These are phyloP conservation scores for Aulostomus chinensis DNA, from an alignment of 2,797 vertebrate species.

Conservation along the genomic window DNA sequence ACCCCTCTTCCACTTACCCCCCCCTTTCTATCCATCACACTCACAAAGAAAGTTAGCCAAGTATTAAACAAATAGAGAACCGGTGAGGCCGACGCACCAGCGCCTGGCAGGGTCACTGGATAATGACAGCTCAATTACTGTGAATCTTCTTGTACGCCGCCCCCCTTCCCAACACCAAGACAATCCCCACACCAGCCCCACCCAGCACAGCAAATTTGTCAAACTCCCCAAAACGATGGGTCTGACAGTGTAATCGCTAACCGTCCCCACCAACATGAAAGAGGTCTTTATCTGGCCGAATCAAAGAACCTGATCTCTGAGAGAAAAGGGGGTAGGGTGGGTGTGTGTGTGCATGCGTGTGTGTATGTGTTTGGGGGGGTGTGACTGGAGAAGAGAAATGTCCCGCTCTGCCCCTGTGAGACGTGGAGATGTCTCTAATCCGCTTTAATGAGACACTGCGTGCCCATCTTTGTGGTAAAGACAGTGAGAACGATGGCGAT, in stretches of 20 bases:
- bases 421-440: slow-evolving; percentile 75
- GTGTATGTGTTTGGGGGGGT: no score
- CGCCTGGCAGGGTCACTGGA: slow-evolving; percentile 74
- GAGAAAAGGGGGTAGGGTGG: slow-evolving; percentile 39
- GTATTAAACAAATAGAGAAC: slow-evolving; percentile 86
- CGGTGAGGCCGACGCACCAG: slow-evolving; percentile 47
- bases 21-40: slow-evolving; percentile 62
- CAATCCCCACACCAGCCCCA: slow-evolving; percentile 51
- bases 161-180: slow-evolving; percentile 22
- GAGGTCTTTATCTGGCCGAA: slow-evolving; percentile 78
- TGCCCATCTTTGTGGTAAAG: slow-evolving; percentile 75
- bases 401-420: slow-evolving; percentile 62
- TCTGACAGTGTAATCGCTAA: slow-evolving; percentile 80
- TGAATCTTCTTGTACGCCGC: slow-evolving; percentile 68
- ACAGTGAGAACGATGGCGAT: slow-evolving; percentile 46
- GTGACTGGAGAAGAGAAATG: slow-evolving; percentile 44
- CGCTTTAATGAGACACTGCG: slow-evolving; percentile 78
- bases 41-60: slow-evolving; percentile 79
- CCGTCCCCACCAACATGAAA: slow-evolving; percentile 79
- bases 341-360: no score
- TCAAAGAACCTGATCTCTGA: slow-evolving; percentile 81
- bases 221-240: slow-evolving; percentile 72
- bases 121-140: slow-evolving; percentile 87
- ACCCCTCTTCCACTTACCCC: slow-evolving; percentile 50
- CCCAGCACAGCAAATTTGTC: slow-evolving; percentile 74